These are phyloP conservation scores for Dicerorhinus sumatrensis DNA, from an alignment of 2,113 vertebrate species.

Conservation along the genomic window DNA sequence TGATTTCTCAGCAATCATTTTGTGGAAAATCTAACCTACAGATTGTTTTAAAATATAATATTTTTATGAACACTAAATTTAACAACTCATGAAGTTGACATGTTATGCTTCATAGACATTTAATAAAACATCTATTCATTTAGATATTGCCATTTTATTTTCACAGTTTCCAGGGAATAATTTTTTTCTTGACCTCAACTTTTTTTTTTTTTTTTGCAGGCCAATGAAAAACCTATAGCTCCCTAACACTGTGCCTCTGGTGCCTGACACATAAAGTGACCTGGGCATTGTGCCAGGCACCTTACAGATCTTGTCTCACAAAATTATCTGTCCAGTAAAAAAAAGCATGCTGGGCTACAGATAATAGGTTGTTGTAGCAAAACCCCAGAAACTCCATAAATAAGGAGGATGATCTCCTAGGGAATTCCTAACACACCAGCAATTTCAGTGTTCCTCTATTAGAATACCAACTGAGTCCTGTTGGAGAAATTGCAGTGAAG, in stretches of 20 bases:
- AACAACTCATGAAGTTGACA: constrained; percentile 43
- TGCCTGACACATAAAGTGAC: background rate
- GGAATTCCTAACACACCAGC: background rate
- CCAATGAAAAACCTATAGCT: background rate
- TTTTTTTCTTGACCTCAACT: background rate
- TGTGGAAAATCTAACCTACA: constrained; percentile 36
- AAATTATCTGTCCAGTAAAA: background rate
- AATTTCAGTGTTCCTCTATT: constrained; percentile 21
- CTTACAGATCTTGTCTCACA: constrained; percentile 1
- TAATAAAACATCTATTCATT: constrained; percentile 50
- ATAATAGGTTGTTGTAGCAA: constrained; percentile 11
- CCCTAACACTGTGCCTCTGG: background rate
- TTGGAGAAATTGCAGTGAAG: background rate
- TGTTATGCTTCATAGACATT: constrained; percentile 17
- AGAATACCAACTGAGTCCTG: constrained; percentile 4
- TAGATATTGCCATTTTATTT: constrained; percentile 35
- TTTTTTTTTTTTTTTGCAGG: background rate
- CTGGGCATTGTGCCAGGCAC: background rate
- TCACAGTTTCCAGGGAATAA: background rate
- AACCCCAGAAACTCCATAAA: constrained; percentile 33
- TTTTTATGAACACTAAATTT: constrained; percentile 52
- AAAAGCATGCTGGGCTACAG: background rate
- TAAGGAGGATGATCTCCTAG: background rate
- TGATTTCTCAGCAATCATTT: constrained; percentile 37
- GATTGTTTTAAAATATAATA: constrained; percentile 51